Evolutionary conservation across 2,888 invertebrate genomes (phyloP).

Genomic region (Metopia argyrocephala): DNA sequence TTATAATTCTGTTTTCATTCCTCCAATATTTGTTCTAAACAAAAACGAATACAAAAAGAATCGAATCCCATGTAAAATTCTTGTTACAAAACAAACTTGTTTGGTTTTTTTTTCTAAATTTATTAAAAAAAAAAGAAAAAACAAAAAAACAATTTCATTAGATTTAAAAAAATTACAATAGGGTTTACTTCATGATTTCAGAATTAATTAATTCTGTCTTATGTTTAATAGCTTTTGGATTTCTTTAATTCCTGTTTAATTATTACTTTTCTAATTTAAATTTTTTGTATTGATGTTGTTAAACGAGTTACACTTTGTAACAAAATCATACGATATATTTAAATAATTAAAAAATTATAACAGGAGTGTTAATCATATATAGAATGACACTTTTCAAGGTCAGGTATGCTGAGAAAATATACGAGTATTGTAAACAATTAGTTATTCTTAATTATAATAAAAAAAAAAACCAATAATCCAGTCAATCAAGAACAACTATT

Average conservation of each 20-base stretch:
- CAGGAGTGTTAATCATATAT: neutral
- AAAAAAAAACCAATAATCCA: too few species aligned
- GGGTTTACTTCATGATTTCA: slow-evolving; percentile 7
- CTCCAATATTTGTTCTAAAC: too few species aligned
- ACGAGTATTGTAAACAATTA: too few species aligned
- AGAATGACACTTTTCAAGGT: slow-evolving; percentile 24
- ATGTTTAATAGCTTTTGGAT: neutral
- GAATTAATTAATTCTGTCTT: neutral
- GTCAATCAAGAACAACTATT: too few species aligned
- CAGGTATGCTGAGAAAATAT: neutral
- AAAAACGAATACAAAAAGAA: too few species aligned
- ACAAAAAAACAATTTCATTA: slow-evolving; percentile 9
- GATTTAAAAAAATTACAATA: slow-evolving; percentile 31
- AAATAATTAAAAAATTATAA: neutral
- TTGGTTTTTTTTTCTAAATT: too few species aligned
- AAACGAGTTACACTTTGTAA: slow-evolving; percentile 24
- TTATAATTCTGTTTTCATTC: neutral
- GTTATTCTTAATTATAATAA: too few species aligned
- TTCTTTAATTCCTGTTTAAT: slow-evolving; percentile 13
- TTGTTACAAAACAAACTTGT: slow-evolving; percentile 31
- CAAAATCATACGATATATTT: neutral
- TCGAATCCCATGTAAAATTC: slow-evolving; percentile 32
- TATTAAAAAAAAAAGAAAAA: too few species aligned
- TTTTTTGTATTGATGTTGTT: neutral
- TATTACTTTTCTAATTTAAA: neutral